Conservation (phyloP, 2,888 invertebrate genomes). For the Drosophila neutralis region DNA sequence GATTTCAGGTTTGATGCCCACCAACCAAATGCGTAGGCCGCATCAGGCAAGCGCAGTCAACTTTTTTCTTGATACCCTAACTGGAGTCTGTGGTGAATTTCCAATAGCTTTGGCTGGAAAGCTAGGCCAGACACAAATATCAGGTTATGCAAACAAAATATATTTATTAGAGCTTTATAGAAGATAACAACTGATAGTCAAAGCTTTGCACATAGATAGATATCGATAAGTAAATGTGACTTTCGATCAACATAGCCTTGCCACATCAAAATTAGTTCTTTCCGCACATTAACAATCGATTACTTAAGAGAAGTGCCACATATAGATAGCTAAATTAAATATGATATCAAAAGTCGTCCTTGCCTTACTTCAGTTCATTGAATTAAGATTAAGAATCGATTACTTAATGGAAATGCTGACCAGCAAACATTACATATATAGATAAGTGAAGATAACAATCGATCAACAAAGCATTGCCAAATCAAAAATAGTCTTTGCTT, state of each 20-base stretch:
- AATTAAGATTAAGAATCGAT: neutral
- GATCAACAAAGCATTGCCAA: neutral
- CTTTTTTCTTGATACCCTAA: conserved; percentile 39
- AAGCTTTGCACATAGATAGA: neutral
- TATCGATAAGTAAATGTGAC: neutral
- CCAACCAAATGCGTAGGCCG: conserved; percentile 51
- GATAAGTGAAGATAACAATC: neutral
- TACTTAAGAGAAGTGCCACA: neutral
- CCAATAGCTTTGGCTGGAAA: neutral
- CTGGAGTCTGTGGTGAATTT: neutral
- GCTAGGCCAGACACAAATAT: neutral
- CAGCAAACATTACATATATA: neutral
- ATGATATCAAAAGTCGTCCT: neutral
- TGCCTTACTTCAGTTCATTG: neutral
- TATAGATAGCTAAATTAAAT: neutral
- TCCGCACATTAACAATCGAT: neutral
- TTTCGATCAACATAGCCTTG: neutral
- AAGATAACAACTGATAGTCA: neutral
- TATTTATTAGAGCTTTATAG: neutral
- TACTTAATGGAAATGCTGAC: neutral
- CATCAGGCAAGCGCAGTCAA: conserved; percentile 42
- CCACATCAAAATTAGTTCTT: neutral
- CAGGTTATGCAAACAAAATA: neutral
- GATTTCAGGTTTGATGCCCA: conserved; percentile 70
- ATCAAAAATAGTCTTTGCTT: neutral